Evolutionary conservation across 2,797 vertebrate species (phyloP).

Genomic region (Neoniphon sammara): DNA sequence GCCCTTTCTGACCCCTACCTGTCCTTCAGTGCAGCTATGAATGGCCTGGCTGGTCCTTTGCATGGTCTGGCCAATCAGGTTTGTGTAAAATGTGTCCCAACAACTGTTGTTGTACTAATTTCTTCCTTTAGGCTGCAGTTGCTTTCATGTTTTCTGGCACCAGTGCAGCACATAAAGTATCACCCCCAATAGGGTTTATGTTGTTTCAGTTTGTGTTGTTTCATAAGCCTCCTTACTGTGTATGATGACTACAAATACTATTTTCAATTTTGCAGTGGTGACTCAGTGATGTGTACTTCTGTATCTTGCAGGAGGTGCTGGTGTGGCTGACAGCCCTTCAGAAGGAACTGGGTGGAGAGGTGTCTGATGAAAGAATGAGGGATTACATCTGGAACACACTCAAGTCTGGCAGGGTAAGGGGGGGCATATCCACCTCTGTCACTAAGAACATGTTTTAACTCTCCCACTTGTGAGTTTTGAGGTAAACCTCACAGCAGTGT

Average conservation of each 20-base stretch:
- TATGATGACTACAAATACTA: background rate
- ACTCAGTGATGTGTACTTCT: conserved; percentile 27
- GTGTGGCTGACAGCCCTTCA: conserved; percentile 96
- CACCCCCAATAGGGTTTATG: too few species aligned
- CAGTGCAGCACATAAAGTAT: too few species aligned
- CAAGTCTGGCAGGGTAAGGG: conserved; percentile 94
- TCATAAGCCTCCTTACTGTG: background rate
- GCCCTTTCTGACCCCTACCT: conserved; percentile 97
- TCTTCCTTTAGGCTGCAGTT: background rate
- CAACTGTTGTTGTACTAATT: background rate
- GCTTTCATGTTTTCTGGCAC: background rate
- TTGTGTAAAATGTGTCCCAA: conserved; percentile 32
- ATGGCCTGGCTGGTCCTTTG: conserved; percentile 94
- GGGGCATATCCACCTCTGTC: background rate
- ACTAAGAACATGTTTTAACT: background rate
- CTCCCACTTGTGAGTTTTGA: background rate
- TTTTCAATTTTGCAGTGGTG: background rate
- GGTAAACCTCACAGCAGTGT: background rate
- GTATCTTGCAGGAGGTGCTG: conserved; percentile 89
- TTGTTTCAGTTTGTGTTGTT: background rate
- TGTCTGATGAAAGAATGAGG: conserved; percentile 92
- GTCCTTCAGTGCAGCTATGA: conserved; percentile 96
- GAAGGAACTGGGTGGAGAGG: conserved; percentile 95
- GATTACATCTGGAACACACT: conserved; percentile 99
- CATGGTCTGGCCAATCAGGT: conserved; percentile 98